A percentile compares a stretch with the other conserved stretches of the same genome.
Evolutionary conservation across 2,797 vertebrate genomes (phyloP).

Genomic region (Prionace glauca): DNA sequence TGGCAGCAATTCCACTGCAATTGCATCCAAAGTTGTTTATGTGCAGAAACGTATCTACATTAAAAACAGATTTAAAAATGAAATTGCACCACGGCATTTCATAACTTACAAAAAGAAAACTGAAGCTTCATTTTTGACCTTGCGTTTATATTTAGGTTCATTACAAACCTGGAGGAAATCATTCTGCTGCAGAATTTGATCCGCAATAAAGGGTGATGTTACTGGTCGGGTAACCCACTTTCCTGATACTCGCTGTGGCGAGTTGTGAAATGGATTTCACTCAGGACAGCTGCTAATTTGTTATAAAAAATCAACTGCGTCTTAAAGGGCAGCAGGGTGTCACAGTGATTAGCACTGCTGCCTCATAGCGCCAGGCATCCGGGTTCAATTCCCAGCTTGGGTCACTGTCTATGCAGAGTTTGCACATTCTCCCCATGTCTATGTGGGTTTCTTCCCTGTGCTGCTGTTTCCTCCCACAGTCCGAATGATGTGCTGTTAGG

Average conservation of each 20-base stretch:
- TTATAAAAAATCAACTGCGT: neutral
- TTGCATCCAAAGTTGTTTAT: neutral
- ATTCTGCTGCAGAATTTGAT: neutral
- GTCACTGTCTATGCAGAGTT: too few relatives aligned
- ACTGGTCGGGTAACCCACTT: neutral
- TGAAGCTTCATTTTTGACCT: neutral
- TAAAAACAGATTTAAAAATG: neutral
- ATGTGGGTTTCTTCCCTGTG: too few relatives aligned
- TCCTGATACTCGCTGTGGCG: neutral
- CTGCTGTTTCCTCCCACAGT: too few relatives aligned
- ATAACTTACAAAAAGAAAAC: neutral
- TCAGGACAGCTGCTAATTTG: neutral
- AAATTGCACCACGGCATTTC: neutral
- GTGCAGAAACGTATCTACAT: neutral
- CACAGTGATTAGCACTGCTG: too few relatives aligned
- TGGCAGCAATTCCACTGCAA: neutral
- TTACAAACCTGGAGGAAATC: neutral
- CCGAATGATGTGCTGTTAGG: too few relatives aligned
- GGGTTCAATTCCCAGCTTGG: too few relatives aligned
- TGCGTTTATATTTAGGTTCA: neutral
- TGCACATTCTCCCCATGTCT: too few relatives aligned
- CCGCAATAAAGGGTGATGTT: neutral
- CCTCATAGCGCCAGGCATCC: too few relatives aligned
- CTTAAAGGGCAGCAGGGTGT: too few relatives aligned
- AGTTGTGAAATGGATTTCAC: neutral